Evolutionary conservation across 2,113 vertebrate genomes (phyloP), one percentile per base, ranked within the genome.

Genomic region (Tetrao urogallus): DNA sequence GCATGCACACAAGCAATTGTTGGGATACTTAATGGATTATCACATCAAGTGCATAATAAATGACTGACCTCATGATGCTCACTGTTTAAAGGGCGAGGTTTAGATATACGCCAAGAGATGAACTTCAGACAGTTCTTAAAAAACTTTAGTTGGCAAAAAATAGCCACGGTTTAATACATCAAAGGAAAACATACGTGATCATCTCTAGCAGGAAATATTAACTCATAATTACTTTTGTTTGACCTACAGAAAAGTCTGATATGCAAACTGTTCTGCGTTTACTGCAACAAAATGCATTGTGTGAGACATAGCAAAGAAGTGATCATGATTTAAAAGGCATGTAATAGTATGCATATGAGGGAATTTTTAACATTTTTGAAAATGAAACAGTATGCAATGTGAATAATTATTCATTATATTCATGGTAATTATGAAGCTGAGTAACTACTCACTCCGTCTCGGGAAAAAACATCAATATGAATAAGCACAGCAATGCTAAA

Each of bases 351-450:
- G 38, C 34, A 82, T 50, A 25, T 67, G 80, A 94, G 38, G 73
- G 91, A 79, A 84, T 73, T 80, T 92, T 96, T 92, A 92, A 54
- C 63, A 90, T 25, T 69, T 48, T 88, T 57, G 79, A 80, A 94
- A 95, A 93, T 82, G 60, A 91, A 96, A 89, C 69, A 80, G 64
- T 83, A 82, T 89, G 83, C 93, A 93, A 74, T 90, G 69, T 71
- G 89, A 73, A 71, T 95, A 95, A 95, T 92, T 88, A 90, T 77
- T 91, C n/a, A 91, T 86, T 93, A 92, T 88, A 91, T 83, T 91
- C 20, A 66, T 24, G 48, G 67, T 58, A 94, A 94, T 94, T 94
- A 92, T 1, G 70, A 92, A 95, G 64, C 34, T 91, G 83, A 91
- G 34, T 70, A 73, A 86, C 67, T 73, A 71, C 80, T 86, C 42